A percentile compares a stretch with the other conserved stretches of the same genome.
phyloP scores from a whole-genome alignment of 2,113 vertebrate species.

The Plecturocebus donacophilus region DNA sequence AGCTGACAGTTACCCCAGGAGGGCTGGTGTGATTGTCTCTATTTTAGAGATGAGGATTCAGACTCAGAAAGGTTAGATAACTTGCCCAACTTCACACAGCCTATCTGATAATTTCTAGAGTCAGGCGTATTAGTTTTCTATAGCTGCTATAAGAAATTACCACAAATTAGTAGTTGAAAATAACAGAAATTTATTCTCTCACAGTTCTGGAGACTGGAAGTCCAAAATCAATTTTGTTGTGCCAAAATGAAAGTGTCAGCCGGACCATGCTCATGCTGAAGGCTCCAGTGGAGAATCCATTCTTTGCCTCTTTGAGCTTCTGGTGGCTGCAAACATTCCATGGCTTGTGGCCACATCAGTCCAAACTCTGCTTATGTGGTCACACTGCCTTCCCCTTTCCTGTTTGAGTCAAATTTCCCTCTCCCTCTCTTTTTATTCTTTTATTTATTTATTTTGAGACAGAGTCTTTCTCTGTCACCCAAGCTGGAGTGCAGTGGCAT shows the following conservation, averaged over 20 bases:
- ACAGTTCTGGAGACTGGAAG: not conserved
- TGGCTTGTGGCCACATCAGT: not conserved
- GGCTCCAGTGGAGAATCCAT: not conserved
- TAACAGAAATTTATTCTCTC: not conserved
- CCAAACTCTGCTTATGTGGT: not conserved
- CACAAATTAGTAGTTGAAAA: not conserved
- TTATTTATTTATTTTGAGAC: no score
- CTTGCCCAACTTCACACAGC: not conserved
- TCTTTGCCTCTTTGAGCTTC: not conserved
- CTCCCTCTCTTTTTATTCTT: not conserved
- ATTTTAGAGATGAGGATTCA: not conserved
- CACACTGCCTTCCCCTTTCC: not conserved
- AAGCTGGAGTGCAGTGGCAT: no score
- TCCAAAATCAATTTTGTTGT: not conserved
- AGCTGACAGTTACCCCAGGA: not conserved
- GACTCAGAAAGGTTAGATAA: not conserved
- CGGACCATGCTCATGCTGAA: not conserved
- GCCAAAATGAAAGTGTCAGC: not conserved
- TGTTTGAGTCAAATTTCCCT: not conserved
- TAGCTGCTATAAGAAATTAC: not conserved
- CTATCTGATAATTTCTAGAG: not conserved
- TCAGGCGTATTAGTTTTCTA: not conserved
- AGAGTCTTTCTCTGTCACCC: no score
- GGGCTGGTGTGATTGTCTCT: not conserved
- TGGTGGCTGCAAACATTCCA: not conserved